phyloP scores from a whole-genome alignment of 2,888 invertebrate species.

The Mystacides longicornis region DNA sequence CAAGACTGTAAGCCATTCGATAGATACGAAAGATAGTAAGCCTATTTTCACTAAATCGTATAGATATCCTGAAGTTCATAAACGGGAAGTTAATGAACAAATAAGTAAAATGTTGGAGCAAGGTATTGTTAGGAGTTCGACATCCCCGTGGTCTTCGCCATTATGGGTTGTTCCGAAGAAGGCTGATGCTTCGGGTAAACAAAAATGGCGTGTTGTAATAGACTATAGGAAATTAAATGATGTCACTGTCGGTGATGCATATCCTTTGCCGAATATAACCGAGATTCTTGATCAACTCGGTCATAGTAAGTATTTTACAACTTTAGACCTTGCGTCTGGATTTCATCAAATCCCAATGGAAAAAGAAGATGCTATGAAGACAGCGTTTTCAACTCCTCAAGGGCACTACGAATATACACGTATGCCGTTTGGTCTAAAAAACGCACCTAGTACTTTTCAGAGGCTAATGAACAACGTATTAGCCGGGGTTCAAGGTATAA shows the following conservation, averaged over 20 bases:
- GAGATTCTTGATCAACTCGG: conserved; percentile 29
- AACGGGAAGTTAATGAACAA: conserved; percentile 29
- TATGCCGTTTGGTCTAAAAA: conserved; percentile 28
- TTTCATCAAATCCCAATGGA: conserved; percentile 31
- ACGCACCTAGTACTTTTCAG: conserved; percentile 28
- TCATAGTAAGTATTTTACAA: conserved; percentile 28
- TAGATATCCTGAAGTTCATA: conserved; percentile 29
- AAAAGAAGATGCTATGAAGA: conserved; percentile 24
- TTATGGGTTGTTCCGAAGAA: conserved; percentile 23
- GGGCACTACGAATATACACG: conserved; percentile 28
- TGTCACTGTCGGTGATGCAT: conserved; percentile 16
- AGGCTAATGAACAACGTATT: conserved; percentile 28
- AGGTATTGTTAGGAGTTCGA: conserved; percentile 28
- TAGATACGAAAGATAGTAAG: conserved; percentile 23
- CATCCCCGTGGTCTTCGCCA: conserved; percentile 22
- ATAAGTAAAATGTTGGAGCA: conserved; percentile 28
- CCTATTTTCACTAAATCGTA: conserved; percentile 29
- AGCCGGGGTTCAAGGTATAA: conserved; percentile 24
- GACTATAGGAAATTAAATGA: conserved; percentile 27
- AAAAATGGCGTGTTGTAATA: conserved; percentile 28
- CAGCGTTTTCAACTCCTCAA: conserved; percentile 27
- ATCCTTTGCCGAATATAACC: conserved; percentile 23
- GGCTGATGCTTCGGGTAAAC: conserved; percentile 17
- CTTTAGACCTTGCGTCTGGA: conserved; percentile 29
- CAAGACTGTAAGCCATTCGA: conserved; percentile 26